Base-by-base conservation (phyloP, 35 echinoderm and acorn worm genomes). In the Heliocidaris erythrogramma region DNA sequence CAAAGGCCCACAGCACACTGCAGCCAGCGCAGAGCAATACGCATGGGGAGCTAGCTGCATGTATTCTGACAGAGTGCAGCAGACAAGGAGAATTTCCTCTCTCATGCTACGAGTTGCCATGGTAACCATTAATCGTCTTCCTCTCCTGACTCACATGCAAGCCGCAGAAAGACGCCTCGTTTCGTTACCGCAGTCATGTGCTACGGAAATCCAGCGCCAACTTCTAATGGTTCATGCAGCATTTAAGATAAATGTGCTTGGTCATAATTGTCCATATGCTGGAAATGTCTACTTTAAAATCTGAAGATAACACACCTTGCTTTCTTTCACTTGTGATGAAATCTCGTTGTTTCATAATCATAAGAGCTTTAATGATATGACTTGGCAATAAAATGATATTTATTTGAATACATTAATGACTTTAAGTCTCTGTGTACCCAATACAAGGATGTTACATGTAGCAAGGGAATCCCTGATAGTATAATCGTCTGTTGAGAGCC, bases 51-150 rank as follows among this genome's bases (percentile, higher is more conserved):
- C 18, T 78, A 78, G 65, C 18, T 78, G 65, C 65, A 78, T 78
- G 65, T 27, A 78, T 78, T 78, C 65, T 78, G 17, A 78, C 17
- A 78, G 14, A 78, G 65, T 78, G 27, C 65, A 21, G 65, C 65
- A 78, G 21, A 78, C 65, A 71, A 27, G 27, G 85, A 32, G 47
- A 89, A 47, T 89, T 14, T 89, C 32, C 87, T 89, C 32, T 30
- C 87, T 5, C 47, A 47, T 89, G 87, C 87, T 89, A 48, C 47
- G 32, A 89, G 87, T 89, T 47, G 32, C 87, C 87, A 35, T 89
- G 87, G 87, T 31, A 32, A 89, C 87, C 87, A 89, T 89, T 89
- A 89, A 89, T 89, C 87, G 87, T 32, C 87, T 89, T 89, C 87
- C 87, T 48, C 65, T 48, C 87, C 87, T 89, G 87, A 89, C 87